These are phyloP conservation scores for Tor tambroides DNA, from an alignment of 2,113 vertebrate species.

Conservation along the genomic window DNA sequence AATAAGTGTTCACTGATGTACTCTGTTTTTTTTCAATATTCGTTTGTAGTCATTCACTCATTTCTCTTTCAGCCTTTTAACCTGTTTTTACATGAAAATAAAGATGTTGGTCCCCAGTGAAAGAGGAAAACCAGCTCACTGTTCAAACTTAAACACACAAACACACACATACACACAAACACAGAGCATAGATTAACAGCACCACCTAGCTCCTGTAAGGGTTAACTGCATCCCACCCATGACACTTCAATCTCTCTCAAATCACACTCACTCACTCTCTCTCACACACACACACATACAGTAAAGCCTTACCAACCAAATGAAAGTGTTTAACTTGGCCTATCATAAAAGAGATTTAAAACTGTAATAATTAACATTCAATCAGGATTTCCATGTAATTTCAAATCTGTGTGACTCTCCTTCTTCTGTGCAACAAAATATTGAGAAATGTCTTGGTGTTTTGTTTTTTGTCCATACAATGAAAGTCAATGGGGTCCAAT, in stretches of 20 bases:
- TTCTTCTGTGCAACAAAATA: background rate
- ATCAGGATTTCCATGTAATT: background rate
- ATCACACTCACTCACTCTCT: background rate
- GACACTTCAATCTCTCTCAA: too few species aligned
- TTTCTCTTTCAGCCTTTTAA: background rate
- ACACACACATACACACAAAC: background rate
- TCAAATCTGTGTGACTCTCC: background rate
- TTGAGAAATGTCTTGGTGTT: background rate
- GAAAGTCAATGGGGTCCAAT: too few species aligned
- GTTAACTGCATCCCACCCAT: slow-evolving; percentile 49
- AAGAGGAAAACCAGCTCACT: slow-evolving; percentile 5
- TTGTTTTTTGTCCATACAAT: too few species aligned
- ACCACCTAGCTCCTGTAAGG: slow-evolving; percentile 61
- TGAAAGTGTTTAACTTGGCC: too few species aligned
- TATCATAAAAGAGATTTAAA: too few species aligned
- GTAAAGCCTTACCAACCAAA: too few species aligned
- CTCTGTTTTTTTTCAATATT: background rate
- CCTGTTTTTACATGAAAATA: slow-evolving; percentile 23
- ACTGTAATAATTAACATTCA: background rate
- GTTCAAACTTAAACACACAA: slow-evolving; percentile 9
- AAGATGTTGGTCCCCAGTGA: background rate
- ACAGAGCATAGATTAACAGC: slow-evolving; percentile 62
- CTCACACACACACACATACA: background rate
- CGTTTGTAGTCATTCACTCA: background rate
- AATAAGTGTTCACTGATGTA: background rate